phyloP scores from a whole-genome alignment of 2,797 vertebrate species.

The Catamblyrhynchus diadema region DNA sequence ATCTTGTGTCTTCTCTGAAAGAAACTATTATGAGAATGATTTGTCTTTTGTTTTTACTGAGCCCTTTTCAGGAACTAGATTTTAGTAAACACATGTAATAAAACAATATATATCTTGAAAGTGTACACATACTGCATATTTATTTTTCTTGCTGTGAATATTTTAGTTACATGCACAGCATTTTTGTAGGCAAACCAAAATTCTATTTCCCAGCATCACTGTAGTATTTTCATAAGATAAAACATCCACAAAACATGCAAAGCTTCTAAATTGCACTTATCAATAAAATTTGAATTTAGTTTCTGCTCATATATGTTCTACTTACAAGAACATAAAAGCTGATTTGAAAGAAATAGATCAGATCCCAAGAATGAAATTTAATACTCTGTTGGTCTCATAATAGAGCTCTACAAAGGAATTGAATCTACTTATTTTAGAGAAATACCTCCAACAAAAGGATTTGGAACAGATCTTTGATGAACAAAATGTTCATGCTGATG shows the following conservation, averaged over 20 bases:
- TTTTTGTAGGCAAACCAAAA: not conserved
- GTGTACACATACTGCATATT: not conserved
- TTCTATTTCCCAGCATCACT: not conserved
- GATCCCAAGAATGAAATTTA: not conserved
- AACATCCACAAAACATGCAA: not conserved
- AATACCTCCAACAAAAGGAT: not conserved
- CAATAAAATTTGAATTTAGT: not conserved
- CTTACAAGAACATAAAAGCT: not conserved
- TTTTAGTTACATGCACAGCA: not conserved
- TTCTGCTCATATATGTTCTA: not conserved
- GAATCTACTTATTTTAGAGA: not conserved
- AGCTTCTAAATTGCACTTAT: not conserved
- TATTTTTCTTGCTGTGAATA: not conserved
- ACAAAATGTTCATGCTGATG: not conserved
- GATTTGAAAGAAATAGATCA: not conserved
- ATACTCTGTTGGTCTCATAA: not conserved
- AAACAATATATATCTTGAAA: not conserved
- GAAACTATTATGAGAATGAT: not conserved
- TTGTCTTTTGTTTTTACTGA: not conserved
- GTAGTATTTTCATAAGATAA: not conserved
- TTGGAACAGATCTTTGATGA: not conserved
- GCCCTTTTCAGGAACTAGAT: not conserved
- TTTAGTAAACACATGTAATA: not conserved
- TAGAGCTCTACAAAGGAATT: not conserved
- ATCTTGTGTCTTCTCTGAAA: constrained; percentile 6